Percentiles rank a stretch among this genome's conserved stretches.
These are phyloP conservation scores for Agriotes lineatus DNA, from an alignment of 2,888 invertebrate genomes.

Conservation along the genomic window DNA sequence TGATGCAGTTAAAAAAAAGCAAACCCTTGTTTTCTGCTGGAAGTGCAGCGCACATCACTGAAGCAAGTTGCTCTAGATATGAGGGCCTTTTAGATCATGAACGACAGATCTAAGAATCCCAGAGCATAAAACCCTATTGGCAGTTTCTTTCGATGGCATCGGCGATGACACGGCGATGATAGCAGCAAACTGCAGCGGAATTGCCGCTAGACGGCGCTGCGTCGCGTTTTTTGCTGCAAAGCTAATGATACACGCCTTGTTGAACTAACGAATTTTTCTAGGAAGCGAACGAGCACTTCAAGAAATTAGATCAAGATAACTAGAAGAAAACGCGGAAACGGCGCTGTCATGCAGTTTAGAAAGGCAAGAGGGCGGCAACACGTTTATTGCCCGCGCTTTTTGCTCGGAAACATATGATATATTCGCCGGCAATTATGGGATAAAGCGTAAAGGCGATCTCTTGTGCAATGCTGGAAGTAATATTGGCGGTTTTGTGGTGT, in stretches of 20 bases:
- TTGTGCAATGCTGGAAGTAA: no score
- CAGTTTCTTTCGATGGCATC: constrained; percentile 16
- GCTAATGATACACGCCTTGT: constrained; percentile 27
- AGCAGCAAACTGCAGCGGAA: constrained; percentile 8
- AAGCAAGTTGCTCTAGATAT: no score
- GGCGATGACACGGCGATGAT: constrained; percentile 2
- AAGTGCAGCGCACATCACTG: no score
- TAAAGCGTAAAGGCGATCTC: background rate
- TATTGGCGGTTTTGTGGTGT: no score
- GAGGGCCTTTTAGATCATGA: background rate
- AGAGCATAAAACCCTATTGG: constrained; percentile 5
- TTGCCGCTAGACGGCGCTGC: background rate
- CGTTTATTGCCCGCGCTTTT: constrained; percentile 2
- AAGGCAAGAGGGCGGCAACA: constrained; percentile 5
- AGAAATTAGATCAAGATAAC: constrained; percentile 29
- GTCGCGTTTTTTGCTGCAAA: constrained; percentile 15
- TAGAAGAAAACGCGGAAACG: constrained; percentile 19
- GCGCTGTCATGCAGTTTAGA: constrained; percentile 24
- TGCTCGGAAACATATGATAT: constrained; percentile 1
- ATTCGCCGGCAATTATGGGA: constrained; percentile 3
- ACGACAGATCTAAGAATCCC: background rate
- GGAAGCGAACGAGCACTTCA: constrained; percentile 18
- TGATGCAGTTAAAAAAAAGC: no score
- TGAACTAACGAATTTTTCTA: constrained; percentile 28
- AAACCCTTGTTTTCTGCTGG: no score